Base-by-base conservation (phyloP, 1,140 invertebrate species). In the Drosophila oshimai region DNA sequence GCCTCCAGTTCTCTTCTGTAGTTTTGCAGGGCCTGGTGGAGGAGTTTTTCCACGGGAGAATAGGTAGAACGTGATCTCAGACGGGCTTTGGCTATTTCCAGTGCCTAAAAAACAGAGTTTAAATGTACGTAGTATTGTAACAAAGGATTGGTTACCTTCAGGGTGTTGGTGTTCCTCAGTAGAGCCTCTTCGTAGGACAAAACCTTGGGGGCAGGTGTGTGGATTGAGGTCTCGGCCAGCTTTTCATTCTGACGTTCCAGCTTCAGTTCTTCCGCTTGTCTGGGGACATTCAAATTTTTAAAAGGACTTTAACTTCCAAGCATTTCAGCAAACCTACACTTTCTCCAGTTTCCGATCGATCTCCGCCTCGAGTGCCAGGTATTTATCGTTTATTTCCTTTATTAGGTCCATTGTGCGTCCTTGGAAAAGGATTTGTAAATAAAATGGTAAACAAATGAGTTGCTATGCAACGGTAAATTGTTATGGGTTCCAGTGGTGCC, bases 311-410 rank as follows among this genome's bases (percentile, higher is more conserved):
- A 34, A 42, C 6, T 9, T 26, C 1, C 17, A 6, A 3, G 0
- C 1, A 10, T 4, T 10, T 15, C 2, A 2, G n/a, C 26, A 9
- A n/a, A 69, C 83, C 71, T 58, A 91, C 90, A 89, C 74, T 45
- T 89, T 89, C 44, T 90, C 81, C 45, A 91, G 17, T 39, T 88
- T 88, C 7, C 72, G 77, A 41, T 91, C 90, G 10, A 90, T 69
- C 46, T 91, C 90, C 12, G 74, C 72, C 37, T 91, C 90, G 3
- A 90, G 36, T 0, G 89, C 84, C 22, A 72, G 49, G 33, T 90
- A 91, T 62, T 91, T 91, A 13, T 79, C 74, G 62, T 91, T 90
- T 15, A 91, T 91, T 51, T 91, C 90, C 22, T 89, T 75, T 7
- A 90, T 87, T 9, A 87, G 69, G 49, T 90, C 89, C 86, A 90